Evolutionary conservation across 2,113 vertebrate species (phyloP).

Genomic region (Oxyura jamaicensis): DNA sequence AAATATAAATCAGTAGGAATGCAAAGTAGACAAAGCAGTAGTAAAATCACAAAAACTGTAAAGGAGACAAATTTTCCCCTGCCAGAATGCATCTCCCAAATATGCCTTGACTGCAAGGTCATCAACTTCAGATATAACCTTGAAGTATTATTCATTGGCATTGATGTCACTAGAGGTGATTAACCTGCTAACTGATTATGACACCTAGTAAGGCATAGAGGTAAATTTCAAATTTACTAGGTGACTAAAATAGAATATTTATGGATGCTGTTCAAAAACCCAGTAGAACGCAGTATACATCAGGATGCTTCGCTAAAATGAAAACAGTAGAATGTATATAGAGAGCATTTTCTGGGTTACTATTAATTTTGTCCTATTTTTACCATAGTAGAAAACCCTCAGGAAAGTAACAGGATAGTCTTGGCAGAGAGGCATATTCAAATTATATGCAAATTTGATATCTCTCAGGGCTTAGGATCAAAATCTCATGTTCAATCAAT

Average conservation of each 20-base stretch:
- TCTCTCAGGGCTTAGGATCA: not conserved
- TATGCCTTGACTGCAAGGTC: conserved; percentile 22
- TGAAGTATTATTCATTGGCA: conserved; percentile 68
- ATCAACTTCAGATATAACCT: conserved; percentile 53
- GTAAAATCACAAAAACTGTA: conserved; percentile 38
- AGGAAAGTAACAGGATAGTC: not conserved
- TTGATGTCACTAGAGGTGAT: conserved; percentile 69
- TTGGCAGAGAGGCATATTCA: not conserved
- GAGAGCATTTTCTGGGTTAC: not conserved
- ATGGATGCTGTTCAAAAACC: not conserved
- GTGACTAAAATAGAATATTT: not conserved
- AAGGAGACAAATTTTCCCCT: not conserved
- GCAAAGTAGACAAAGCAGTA: conserved; percentile 8
- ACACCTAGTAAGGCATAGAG: conserved; percentile 46
- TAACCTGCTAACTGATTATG: conserved; percentile 69
- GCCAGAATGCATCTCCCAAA: not conserved
- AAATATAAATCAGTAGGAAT: conserved; percentile 48
- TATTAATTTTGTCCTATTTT: not conserved
- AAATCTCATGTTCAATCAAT: not conserved
- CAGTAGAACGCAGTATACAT: not conserved
- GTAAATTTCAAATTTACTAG: not conserved
- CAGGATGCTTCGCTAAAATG: not conserved
- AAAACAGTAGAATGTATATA: not conserved
- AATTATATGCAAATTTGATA: not conserved
- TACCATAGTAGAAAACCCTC: not conserved